Conservation (phyloP, 2,797 vertebrate genomes). For the Cyclura pinguis region DNA sequence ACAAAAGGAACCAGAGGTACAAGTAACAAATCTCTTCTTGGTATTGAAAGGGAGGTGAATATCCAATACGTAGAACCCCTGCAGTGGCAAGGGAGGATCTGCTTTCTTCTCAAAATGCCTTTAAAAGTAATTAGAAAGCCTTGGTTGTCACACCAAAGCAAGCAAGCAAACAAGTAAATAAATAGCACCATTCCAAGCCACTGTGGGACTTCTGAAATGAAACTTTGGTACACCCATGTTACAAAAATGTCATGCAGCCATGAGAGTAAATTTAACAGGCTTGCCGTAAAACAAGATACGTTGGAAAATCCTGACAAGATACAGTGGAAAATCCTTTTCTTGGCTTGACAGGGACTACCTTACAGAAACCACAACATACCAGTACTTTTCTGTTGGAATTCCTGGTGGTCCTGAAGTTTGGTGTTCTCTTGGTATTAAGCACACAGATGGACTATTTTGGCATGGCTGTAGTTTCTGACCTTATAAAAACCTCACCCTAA, state of each 20-base stretch:
- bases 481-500: conserved; percentile 46
- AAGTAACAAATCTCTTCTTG: too few species aligned
- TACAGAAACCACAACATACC: not conserved
- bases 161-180: too few species aligned
- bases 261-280: not conserved
- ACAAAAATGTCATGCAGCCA: too few species aligned
- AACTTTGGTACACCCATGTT: too few species aligned
- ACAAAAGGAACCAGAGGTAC: too few species aligned
- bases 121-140: too few species aligned
- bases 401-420: conserved; percentile 45
- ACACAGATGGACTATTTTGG: conserved; percentile 56
- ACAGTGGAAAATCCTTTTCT: not conserved
- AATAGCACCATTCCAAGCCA: too few species aligned
- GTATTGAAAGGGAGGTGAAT: too few species aligned
- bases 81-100: not conserved
- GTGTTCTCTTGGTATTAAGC: conserved; percentile 44
- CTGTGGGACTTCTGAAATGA: too few species aligned
- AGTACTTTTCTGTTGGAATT: conserved; percentile 14
- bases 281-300: not conserved
- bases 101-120: too few species aligned
- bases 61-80: too few species aligned
- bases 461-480: conserved; percentile 27
- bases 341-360: not conserved
- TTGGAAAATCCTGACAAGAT: not conserved
- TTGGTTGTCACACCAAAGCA: too few species aligned